Evolutionary conservation across 2,113 vertebrate species (phyloP).

Genomic region (Pomatorhinus ruficollis): DNA sequence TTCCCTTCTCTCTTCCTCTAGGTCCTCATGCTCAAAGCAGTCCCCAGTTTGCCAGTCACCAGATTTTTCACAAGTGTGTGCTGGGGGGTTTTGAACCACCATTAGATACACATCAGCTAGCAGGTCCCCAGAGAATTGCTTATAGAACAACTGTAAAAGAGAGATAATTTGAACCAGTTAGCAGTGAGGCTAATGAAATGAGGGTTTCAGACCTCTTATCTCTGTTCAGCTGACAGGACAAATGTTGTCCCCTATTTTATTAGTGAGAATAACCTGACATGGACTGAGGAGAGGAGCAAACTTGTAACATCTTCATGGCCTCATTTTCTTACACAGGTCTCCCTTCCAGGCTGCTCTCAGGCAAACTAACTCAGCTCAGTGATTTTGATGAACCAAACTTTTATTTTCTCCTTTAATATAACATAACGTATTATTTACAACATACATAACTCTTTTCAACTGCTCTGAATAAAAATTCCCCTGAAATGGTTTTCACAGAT

Average conservation of each 20-base stretch:
- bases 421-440: neutral
- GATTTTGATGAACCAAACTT: neutral
- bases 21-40: neutral
- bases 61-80: neutral
- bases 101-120: neutral
- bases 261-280: neutral
- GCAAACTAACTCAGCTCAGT: neutral
- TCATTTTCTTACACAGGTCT: neutral
- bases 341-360: neutral
- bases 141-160: neutral
- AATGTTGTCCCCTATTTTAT: neutral
- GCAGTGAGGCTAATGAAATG: neutral
- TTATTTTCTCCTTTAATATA: neutral
- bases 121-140: neutral
- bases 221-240: neutral
- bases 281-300: neutral
- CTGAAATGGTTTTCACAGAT: neutral
- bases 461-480: neutral
- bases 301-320: neutral
- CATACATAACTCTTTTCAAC: neutral
- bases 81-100: neutral
- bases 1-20: neutral
- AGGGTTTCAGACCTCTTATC: neutral
- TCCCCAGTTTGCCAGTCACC: neutral
- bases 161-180: conserved; percentile 7